Evolutionary conservation across 2,888 invertebrate genomes (phyloP), one percentile per base, ranked within the genome.

Genomic region (Cosmorhoe ocellata): DNA sequence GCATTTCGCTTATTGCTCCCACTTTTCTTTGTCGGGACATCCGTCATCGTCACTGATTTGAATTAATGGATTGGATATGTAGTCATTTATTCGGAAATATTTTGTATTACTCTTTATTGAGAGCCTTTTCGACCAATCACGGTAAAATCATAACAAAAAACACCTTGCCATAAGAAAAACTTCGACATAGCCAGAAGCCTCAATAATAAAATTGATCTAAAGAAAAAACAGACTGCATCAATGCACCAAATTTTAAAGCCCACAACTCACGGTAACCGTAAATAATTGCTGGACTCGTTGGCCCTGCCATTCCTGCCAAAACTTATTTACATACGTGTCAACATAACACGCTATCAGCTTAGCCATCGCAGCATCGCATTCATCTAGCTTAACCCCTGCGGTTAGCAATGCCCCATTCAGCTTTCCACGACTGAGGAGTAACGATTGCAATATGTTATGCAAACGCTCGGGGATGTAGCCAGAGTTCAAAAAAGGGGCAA

Each of bases 1-100:
- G 76, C 80, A 83, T 88, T 52, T 87, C 84, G 81, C 81, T 85
- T 86, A 88, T 85, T 84, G 74, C 81, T 74, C 64, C 71, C 75
- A 76, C 76, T 81, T 83, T 80, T 75, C 80, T 79, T 84, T 82
- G 78, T 81, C 68, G 62, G 57, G 65, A 67, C 76, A 81, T 81
- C 79, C 79, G 79, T 80, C 80, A 79, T 75, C 73, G 67, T 76
- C 77, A 71, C 63, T 66, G 71, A 73, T 75, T 77, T 68, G 56
- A 64, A 59, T 53, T 67, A 74, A 73, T 74, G 71, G 68, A 74
- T 75, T 72, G 70, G 61, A 64, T 69, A n/a, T n/a, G n/a, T n/a
- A 69, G 63, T 65, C 66, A 72, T 73, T 69, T 51, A 60, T 63
- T 41, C 45, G 26, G 24, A 41, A 8, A 42, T 49, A 38, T 46